Evolutionary conservation across 2,888 invertebrate genomes (phyloP).

Genomic region (Andrena bicolor): DNA sequence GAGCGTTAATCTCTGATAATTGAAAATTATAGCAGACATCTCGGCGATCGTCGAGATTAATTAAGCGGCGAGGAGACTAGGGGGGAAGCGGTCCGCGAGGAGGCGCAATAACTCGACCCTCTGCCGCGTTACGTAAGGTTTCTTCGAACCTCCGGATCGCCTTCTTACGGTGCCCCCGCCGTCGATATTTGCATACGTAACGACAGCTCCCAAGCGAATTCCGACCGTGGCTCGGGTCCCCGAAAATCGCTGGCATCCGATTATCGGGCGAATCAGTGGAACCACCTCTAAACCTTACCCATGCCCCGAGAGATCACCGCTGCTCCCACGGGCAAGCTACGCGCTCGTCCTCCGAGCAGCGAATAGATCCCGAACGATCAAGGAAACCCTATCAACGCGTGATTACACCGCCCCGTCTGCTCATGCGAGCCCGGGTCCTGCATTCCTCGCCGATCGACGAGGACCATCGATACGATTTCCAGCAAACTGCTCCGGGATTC

Average conservation of each 20-base stretch:
- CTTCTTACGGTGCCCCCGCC: not conserved
- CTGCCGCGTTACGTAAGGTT: conserved; percentile 23
- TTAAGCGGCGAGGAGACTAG: conserved; percentile 5
- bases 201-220: conserved; percentile 43
- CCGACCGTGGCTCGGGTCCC: conserved; percentile 39
- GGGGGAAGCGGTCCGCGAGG: not conserved
- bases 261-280: conserved; percentile 33
- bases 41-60: conserved; percentile 26
- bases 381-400: conserved; percentile 1
- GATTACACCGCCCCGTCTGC: conserved; percentile 9
- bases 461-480: conserved; percentile 4
- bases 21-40: conserved; percentile 12
- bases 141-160: conserved; percentile 10
- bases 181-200: conserved; percentile 55
- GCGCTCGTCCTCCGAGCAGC: conserved; percentile 8
- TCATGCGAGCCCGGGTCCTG: not conserved
- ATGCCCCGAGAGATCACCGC: not conserved
- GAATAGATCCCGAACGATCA: conserved; percentile 18
- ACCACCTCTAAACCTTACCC: conserved; percentile 4
- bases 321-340: conserved; percentile 4
- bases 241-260: conserved; percentile 48
- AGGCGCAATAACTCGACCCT: conserved; percentile 16
- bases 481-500: conserved; percentile 1
- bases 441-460: conserved; percentile 13
- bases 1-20: conserved; percentile 14